Evolutionary conservation across 2,888 invertebrate species (phyloP), one percentile per base, ranked within the genome.

Genomic region (Rhogogaster chlorosoma): DNA sequence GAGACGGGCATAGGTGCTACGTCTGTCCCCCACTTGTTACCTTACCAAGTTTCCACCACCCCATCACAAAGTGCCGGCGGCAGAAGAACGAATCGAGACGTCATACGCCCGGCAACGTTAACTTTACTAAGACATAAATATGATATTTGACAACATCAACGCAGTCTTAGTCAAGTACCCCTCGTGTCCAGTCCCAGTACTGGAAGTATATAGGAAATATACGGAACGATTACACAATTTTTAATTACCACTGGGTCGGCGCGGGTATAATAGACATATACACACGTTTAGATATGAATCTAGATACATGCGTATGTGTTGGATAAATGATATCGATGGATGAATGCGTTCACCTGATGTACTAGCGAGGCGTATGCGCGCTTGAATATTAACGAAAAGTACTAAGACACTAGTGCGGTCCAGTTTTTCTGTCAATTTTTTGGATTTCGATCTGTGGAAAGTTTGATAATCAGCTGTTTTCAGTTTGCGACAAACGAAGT

Each of bases 91-190:
- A 80, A 36, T 36, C 80, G 61, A 80, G 80, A 61, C 80, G 80
- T 80, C 57, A 80, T 57, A 80, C 80, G 80, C 80, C 57, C 85
- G 84, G 86, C 82, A 84, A 85, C 86, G 87, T 87, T 87, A 87
- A 80, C 80, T 87, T 86, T 83, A 86, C 86, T 75, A 85, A 73
- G 70, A 84, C 85, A 85, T 85, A 86, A 88, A 88, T 87, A 89
- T 89, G 90, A 88, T 83, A 87, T 84, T 86, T 86, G 77, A 80
- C 84, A 78, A 87, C 38, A 80, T 80, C 36, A 80, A 80, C 80
- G 80, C 61, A 80, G 80, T 80, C 32, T 80, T 80, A 49, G 80
- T 38, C 61, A 57, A 80, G 80, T 61, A 80, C 80, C 80, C 38
- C 61, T 80, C 80, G 80, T 80, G 61, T 61, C 80, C 57, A 61